phyloP scores from a whole-genome alignment of 2,113 vertebrate genomes.

The Zosterops pallidus region DNA sequence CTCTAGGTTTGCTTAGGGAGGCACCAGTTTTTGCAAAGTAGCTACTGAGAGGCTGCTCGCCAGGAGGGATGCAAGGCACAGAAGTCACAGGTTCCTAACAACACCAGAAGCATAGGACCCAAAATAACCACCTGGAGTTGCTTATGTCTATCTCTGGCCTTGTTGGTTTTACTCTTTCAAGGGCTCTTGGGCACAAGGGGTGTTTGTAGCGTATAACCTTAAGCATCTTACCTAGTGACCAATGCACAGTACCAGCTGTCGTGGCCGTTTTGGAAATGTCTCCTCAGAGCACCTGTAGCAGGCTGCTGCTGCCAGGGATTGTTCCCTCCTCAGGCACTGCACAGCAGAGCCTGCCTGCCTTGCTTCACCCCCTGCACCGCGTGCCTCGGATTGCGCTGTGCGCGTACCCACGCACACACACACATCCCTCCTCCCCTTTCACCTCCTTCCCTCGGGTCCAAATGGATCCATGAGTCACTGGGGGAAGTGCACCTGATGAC shows the following conservation, averaged over 20 bases:
- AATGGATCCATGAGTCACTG: neutral
- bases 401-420: neutral
- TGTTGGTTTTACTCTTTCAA: neutral
- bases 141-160: neutral
- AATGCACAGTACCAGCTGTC: neutral
- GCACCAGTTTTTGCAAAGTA: neutral
- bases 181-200: accelerated
- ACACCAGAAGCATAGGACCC: neutral
- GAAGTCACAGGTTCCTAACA: neutral
- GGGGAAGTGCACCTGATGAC: neutral
- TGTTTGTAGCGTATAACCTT: neutral
- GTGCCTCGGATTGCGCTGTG: neutral
- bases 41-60: neutral
- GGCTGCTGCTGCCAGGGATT: neutral
- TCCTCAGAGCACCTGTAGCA: accelerated
- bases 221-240: neutral
- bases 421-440: conserved; percentile 6
- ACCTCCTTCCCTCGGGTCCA: neutral
- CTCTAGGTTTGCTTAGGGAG: neutral
- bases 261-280: neutral
- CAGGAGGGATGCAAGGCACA: neutral
- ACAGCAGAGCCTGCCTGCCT: neutral
- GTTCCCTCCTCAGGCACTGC: neutral
- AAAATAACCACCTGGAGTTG: neutral
- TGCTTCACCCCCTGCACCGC: neutral